Evolutionary conservation across 2,888 invertebrate species (phyloP).

Genomic region (Tortricodes alternella): DNA sequence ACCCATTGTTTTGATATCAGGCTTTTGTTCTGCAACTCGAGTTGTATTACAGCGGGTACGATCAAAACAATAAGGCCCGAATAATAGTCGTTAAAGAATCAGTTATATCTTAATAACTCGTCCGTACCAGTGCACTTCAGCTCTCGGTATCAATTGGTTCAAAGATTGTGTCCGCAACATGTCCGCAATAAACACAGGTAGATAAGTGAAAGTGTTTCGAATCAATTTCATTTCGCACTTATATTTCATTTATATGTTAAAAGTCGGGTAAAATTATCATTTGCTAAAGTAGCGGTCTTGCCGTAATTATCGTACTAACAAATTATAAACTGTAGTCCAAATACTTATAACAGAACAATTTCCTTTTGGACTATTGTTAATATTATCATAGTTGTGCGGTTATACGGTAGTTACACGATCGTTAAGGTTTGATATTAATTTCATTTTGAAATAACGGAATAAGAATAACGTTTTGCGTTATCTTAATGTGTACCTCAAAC

Average conservation of each 20-base stretch:
- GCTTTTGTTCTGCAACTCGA: slow-evolving; percentile 1
- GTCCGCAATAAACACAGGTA: background rate
- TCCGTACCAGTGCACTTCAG: background rate
- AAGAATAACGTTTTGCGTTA: too few species aligned
- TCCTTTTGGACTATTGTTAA: too few species aligned
- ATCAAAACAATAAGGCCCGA: background rate
- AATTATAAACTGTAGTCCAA: too few species aligned
- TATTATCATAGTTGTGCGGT: too few species aligned
- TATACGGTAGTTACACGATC: too few species aligned
- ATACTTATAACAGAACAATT: too few species aligned
- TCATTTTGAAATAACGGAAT: too few species aligned
- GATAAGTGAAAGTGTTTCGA: background rate
- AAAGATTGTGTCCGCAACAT: background rate
- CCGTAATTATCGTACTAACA: too few species aligned
- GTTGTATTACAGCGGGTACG: background rate
- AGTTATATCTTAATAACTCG: background rate
- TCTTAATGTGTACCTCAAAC: too few species aligned
- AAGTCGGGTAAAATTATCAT: background rate
- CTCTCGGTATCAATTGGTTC: background rate
- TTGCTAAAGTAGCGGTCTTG: too few species aligned
- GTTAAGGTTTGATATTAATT: too few species aligned
- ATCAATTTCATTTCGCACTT: background rate
- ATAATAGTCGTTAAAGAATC: background rate
- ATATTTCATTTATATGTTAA: background rate
- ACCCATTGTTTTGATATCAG: background rate